phyloP scores from a whole-genome alignment of 2,888 invertebrate species.

The Abrostola tripartita region DNA sequence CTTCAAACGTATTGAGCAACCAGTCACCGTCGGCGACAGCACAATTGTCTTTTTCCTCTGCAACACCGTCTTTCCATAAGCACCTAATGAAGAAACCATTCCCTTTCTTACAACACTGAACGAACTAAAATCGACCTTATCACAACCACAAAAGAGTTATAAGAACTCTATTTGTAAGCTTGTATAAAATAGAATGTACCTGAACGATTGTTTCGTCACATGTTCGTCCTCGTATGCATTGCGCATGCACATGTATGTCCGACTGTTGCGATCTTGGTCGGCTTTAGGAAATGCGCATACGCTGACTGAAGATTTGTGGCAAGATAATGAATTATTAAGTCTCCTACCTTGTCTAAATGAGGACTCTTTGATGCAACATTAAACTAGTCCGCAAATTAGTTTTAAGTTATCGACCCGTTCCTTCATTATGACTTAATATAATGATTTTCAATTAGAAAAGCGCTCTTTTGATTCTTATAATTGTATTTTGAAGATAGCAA shows the following conservation, averaged over 20 bases:
- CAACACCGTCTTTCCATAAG: constrained; percentile 40
- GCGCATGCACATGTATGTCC: constrained; percentile 54
- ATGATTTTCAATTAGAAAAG: no score
- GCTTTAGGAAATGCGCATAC: constrained; percentile 44
- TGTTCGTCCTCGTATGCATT: constrained; percentile 62
- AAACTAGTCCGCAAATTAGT: no score
- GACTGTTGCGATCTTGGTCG: constrained; percentile 61
- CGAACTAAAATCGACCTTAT: constrained; percentile 25
- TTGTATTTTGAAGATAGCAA: no score
- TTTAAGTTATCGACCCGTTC: no score
- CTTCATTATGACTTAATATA: no score
- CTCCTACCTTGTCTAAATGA: background rate
- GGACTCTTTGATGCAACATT: no score
- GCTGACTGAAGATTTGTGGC: constrained; percentile 26
- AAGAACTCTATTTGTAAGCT: constrained; percentile 10
- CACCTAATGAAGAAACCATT: constrained; percentile 31
- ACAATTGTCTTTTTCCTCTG: constrained; percentile 52
- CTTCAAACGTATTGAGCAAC: constrained; percentile 39
- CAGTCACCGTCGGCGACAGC: constrained; percentile 35
- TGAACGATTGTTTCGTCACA: constrained; percentile 53
- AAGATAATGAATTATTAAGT: constrained; percentile 5
- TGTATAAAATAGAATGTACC: constrained; percentile 55
- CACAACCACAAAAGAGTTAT: background rate
- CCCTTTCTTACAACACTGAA: constrained; percentile 13
- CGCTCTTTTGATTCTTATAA: no score